Base-by-base conservation (phyloP, 1,140 invertebrate genomes). In the Camponotus floridanus region DNA sequence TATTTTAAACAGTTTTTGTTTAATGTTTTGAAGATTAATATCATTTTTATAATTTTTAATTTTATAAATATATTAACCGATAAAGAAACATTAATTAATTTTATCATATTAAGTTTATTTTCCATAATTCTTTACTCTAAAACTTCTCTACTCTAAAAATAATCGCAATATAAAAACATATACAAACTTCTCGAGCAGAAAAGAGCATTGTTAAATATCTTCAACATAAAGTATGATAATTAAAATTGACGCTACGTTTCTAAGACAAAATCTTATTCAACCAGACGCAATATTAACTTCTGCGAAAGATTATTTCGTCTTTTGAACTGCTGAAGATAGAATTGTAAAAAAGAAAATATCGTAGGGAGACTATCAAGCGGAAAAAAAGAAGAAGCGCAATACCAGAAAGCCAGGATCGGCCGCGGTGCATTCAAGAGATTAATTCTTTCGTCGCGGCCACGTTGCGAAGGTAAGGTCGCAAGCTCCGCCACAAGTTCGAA, bases 401-500 rank as follows among this genome's bases (percentile, higher is more conserved):
- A 87, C 70, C 86, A 57, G 80, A 86, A 90, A 90, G 87, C 84
- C 80, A 84, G 89, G 71, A 9, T 65, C 62, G 62, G 70, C 39
- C 45, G 64, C 48, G 65, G 61, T 87, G 88, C 87, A 86, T 86
- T 88, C 81, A 76, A 85, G 81, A 86, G 86, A 86, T 92, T 92
- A 92, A 92, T 92, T 92, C 90, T 92, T 92, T 91, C 87, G 65
- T 76, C 61, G 87, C 76, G 81, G 80, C 59, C 83, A 71, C 51
- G 68, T 71, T 79, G 70, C 76, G 88, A 85, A 74, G 45, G 64
- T 79, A 67, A 81, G 84, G 85, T 91, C 81, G 61, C 86, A 81
- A 81, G 86, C 81, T 73, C 55, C 18, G 73, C 93, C 92, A 79
- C 93, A 93, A 94, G 92, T 94, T 95, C 92, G 91, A 93, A 94